A percentile compares a stretch with the other conserved stretches of the same genome.
Conservation (phyloP, 37 sponge, comb jelly and placozoan species). For the Agelas oroides region DNA sequence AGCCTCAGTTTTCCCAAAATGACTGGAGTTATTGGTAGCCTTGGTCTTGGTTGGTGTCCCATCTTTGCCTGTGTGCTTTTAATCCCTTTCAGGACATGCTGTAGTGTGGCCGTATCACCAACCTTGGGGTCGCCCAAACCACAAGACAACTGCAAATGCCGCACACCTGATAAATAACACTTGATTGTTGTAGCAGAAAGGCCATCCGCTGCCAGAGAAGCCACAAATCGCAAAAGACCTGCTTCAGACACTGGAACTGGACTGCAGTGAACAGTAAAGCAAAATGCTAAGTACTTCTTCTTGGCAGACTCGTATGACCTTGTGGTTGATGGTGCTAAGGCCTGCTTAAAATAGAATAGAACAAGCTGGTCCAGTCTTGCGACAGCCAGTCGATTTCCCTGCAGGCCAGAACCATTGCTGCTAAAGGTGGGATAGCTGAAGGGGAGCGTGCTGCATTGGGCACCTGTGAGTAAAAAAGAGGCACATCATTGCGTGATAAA, state of each 20-base stretch:
- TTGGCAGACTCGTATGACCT: constrained; percentile 24
- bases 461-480: constrained; percentile 4
- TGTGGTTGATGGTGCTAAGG: constrained; percentile 18
- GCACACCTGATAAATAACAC: constrained; percentile 18
- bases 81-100: no score
- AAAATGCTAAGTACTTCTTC: constrained; percentile 8
- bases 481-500: constrained; percentile 13
- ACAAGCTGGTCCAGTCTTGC: constrained; percentile 27
- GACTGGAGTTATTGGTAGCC: no score
- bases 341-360: constrained; percentile 8
- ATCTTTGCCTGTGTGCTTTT: no score
- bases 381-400: constrained; percentile 39
- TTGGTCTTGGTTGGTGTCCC: no score
- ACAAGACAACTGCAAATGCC: not conserved
- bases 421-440: not conserved
- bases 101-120: no score
- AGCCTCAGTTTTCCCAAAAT: no score
- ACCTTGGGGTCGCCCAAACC: not conserved
- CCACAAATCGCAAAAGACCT: constrained; percentile 10
- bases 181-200: constrained; percentile 2
- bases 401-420: not conserved
- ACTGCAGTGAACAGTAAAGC: not conserved
- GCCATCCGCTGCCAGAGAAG: not conserved
- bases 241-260: constrained; percentile 10
- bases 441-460: not conserved